Conservation (phyloP, 2,888 invertebrate species). For the Andrena praecox region DNA sequence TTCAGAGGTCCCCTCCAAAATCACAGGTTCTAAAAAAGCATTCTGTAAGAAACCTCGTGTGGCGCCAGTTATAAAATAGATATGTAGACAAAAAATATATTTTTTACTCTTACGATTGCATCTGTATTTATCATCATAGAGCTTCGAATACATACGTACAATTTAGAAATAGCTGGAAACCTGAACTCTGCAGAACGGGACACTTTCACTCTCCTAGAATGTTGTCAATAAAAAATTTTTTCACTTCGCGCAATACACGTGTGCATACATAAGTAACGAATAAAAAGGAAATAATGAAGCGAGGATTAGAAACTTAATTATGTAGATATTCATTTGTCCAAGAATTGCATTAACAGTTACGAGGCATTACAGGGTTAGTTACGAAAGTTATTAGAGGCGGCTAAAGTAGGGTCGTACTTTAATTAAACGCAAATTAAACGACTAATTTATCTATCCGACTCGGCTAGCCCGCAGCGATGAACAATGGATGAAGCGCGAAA, state of each 20-base stretch:
- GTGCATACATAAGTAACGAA: background rate
- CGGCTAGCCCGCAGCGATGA: slow-evolving; percentile 51
- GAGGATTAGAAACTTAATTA: background rate
- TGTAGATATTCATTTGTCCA: background rate
- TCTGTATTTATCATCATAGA: no score
- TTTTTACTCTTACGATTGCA: no score
- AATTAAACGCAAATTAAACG: slow-evolving; percentile 75
- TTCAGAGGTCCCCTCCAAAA: no score
- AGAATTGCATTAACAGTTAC: slow-evolving; percentile 9
- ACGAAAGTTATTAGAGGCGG: slow-evolving; percentile 39
- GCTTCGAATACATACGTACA: no score
- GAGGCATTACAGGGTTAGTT: slow-evolving; percentile 46
- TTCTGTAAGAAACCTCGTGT: no score
- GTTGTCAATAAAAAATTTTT: no score
- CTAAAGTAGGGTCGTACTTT: slow-evolving; percentile 43
- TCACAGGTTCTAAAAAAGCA: no score
- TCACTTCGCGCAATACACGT: background rate
- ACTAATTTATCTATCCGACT: slow-evolving; percentile 67
- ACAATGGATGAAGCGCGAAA: slow-evolving; percentile 58
- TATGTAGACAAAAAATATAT: no score
- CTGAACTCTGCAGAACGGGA: no score
- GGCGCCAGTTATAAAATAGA: no score
- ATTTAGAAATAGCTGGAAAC: no score
- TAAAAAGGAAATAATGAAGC: background rate
- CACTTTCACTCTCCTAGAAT: no score